Base-by-base conservation (phyloP, 2,113 vertebrate species). In the Plecotus auritus region DNA sequence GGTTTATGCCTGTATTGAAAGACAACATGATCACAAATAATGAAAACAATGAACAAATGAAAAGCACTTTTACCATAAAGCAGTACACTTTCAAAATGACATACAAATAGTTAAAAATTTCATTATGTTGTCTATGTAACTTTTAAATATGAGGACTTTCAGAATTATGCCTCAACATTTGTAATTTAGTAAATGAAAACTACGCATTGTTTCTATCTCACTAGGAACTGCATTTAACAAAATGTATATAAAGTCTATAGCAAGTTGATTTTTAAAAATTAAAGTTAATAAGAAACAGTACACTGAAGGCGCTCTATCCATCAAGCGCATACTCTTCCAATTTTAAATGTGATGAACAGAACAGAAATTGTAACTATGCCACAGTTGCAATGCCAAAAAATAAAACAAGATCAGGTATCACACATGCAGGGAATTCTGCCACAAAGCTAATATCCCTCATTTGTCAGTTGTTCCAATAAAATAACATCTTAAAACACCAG, bases 1-100 rank as follows among this genome's bases (percentile, higher is more conserved):
- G 99, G 99, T 98, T 99, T 99, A 99, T 98, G 98, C 99, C 99
- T 99, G 99, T 99, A 99, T 99, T 99, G 99, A 99, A 99, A 99
- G 98, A 99, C 99, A 99, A 99, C 99, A 99, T 99, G 98, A 98
- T 99, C 99, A 99, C 98, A 99, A 98, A 98, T 98, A 98, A 98
- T 98, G 98, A 98, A 98, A 99, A 98, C 98, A 98, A 98, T 98
- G 98, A 98, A 98, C 98, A 99, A 98, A 99, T 97, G 97, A 98
- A 97, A 97, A 98, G 98, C 98, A 98, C 98, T 98, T 98, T 97
- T 97, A 98, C 98, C 98, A 98, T 98, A 98, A 98, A 99, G 98
- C 98, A 98, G 98, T 98, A 98, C 98, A 99, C 98, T 99, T 98
- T 98, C 98, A 98, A 98, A 98, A 99, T 98, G 98, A 98, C 98